Base-by-base conservation (phyloP, 1,140 invertebrate species). In the Apis mellifera region DNA sequence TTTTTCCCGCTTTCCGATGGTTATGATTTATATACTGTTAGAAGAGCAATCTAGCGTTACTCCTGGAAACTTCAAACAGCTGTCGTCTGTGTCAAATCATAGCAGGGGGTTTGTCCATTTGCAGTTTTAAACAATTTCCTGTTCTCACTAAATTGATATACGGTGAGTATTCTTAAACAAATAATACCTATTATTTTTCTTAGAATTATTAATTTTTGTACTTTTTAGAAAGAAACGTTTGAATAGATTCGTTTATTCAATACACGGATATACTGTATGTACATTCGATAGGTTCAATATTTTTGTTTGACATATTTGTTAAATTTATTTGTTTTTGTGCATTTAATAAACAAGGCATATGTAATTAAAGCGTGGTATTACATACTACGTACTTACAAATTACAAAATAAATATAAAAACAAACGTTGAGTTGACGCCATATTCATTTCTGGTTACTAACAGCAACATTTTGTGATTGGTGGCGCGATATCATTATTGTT, bases 11-110 rank as follows among this genome's bases (percentile, higher is more conserved):
- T 32, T 68, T 42, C 19, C 26, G 26, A 0, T 9, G 3, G n/a
- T n/a, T 15, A 26, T 60, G 23, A 42, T 57, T 50, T 65, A 55
- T 5, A 62, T 15, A 32, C 26, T n/a, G 42, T 9, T 3, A n/a
- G 15, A 15, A 78, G 80, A 73, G 90, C 86, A 57, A 72, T 80
- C 90, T 90, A 59, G 68, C 79, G 88, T 84, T 62, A 26, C 23
- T 70, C 23, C 72, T 69, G 57, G 52, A 42, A 89, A 86, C 78
- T 86, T 68, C 7, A 76, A 90, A 90, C 91, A 92, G 91, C 91
- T 92, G 91, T 87, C 73, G 83, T 82, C 72, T 81, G 89, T 90
- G 89, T 92, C 90, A 92, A 90, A 92, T 84, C 84, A 85, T 84
- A 85, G 86, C 77, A 86, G 86, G 88, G 89, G 89, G 85, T 79